Evolutionary conservation across 2,888 invertebrate species (phyloP).

Genomic region (Tipula helvola): DNA sequence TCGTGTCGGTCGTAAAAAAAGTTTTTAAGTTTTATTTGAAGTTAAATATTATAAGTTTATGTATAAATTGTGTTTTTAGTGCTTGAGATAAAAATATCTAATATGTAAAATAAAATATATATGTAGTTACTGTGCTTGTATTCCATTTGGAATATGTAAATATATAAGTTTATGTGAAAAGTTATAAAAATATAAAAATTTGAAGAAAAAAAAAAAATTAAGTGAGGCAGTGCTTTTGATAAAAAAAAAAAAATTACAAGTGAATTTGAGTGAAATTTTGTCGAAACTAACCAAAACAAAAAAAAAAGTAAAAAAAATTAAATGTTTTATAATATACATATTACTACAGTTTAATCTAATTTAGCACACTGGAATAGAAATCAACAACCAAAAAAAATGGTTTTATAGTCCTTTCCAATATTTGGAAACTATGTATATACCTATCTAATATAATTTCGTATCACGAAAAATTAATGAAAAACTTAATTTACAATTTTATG

Average conservation of each 20-base stretch:
- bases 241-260: background rate
- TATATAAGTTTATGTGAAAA: background rate
- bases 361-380: background rate
- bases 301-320: background rate
- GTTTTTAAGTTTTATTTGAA: background rate
- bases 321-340: background rate
- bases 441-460: background rate
- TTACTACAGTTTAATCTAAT: background rate
- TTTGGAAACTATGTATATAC: background rate
- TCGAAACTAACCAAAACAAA: background rate
- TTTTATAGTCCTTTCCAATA: background rate
- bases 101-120: background rate
- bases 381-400: background rate
- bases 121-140: background rate
- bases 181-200: background rate
- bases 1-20: background rate
- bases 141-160: background rate
- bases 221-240: background rate
- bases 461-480: background rate
- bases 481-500: background rate
- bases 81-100: background rate
- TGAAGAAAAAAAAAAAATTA: background rate
- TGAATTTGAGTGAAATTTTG: background rate
- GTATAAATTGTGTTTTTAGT: background rate
- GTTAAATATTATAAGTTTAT: background rate